Percentiles rank a stretch among this genome's conserved stretches.
Evolutionary conservation across 2,113 vertebrate genomes (phyloP).

Genomic region (Setophaga coronata): DNA sequence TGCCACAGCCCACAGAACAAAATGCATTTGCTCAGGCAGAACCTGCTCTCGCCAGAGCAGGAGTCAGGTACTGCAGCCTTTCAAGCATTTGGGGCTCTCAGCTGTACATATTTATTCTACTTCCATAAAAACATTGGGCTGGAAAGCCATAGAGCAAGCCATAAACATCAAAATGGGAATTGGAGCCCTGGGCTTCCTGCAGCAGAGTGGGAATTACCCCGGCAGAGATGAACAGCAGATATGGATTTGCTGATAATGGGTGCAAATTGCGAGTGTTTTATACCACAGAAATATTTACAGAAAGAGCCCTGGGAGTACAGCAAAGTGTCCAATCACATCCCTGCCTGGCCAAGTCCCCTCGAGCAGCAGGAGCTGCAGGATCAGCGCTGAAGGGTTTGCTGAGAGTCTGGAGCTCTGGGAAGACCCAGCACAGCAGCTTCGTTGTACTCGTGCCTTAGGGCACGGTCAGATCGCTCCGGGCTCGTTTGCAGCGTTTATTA

Average conservation of each 20-base stretch:
- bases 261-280: background rate
- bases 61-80: background rate
- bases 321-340: rapidly evolving
- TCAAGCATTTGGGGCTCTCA: background rate
- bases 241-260: background rate
- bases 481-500: background rate
- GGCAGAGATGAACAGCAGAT: rapidly evolving
- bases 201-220: background rate
- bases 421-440: background rate
- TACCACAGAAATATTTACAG: background rate
- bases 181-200: background rate
- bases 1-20: background rate
- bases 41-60: background rate
- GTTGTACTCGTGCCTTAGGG: background rate
- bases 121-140: background rate
- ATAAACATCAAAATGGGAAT: background rate
- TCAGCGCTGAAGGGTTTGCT: background rate
- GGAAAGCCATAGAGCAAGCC: background rate
- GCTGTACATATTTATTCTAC: background rate
- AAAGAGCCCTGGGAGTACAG: background rate
- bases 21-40: background rate
- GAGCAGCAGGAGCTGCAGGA: rapidly evolving
- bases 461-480: background rate
- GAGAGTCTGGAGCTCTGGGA: background rate
- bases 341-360: background rate